These are phyloP conservation scores for Dromiciops gliroides DNA, from an alignment of 2,113 vertebrate species.

Conservation along the genomic window DNA sequence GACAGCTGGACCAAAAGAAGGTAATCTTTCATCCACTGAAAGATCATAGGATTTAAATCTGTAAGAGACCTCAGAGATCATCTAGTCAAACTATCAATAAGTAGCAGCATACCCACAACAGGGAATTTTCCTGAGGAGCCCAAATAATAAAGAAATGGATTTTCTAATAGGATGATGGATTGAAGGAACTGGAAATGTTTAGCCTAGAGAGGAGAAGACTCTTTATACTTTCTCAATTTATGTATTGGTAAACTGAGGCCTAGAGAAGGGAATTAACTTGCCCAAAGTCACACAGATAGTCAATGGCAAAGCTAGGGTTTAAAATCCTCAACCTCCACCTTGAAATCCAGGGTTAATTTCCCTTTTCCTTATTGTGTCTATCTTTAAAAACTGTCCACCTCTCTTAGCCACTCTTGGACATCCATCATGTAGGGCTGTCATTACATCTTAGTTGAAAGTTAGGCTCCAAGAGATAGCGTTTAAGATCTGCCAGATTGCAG, in stretches of 20 bases:
- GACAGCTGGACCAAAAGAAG: not conserved
- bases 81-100: not conserved
- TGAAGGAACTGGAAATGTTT: not conserved
- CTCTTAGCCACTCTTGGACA: not conserved
- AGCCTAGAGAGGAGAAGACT: not conserved
- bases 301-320: not conserved
- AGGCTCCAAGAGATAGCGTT: not conserved
- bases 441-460: not conserved
- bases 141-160: not conserved
- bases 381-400: not conserved
- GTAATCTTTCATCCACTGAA: not conserved
- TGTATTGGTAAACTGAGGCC: not conserved
- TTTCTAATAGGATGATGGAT: not conserved
- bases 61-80: not conserved
- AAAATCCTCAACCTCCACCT: not conserved
- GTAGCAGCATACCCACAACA: not conserved
- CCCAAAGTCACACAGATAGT: not conserved
- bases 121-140: not conserved
- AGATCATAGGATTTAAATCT: not conserved
- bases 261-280: not conserved
- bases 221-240: not conserved
- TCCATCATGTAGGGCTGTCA: not conserved
- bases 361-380: not conserved
- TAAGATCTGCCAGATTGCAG: not conserved
- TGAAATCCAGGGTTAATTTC: not conserved